Evolutionary conservation across 2,113 vertebrate species (phyloP), one percentile per base, ranked within the genome.

Genomic region (Bos javanicus): DNA sequence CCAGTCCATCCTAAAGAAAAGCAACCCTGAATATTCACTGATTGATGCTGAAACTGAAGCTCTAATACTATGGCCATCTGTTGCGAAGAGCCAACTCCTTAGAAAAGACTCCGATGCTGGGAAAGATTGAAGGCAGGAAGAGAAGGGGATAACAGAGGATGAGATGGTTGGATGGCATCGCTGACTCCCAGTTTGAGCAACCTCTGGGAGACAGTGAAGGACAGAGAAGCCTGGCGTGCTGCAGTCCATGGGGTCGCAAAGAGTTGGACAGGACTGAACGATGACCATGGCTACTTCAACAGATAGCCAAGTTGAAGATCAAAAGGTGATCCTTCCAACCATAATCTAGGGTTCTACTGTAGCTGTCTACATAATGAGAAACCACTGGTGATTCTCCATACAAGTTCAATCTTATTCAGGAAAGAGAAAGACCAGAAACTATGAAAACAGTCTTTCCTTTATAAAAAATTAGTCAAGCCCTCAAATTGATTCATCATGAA

Each of bases 401-500:
- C 3, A 81, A 76, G 10, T 59, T 12, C 28, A 76, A 81, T 71
- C 10, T 85, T 91, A 87, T 30, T 80, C 11, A 62, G 56, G 30
- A 95, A 97, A 89, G 25, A 89, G 78, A 92, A 93, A 90, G 33
- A 25, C 43, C 5, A 67, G 19, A n/a, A 96, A 81, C 46, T 60
- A 52, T 43, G 46, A 95, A 83, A 86, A 33, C 33, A 87, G 92
- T 88, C 36, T 95, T 93, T 90, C 57, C 87, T 95, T 95, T 52
- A 54, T 50, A 83, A 97, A 93, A 62, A 95, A 85, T 82, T 43
- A 86, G 33, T 46, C 33, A 90, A 52, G 28, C 7, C 3, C 71
- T 67, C 28, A 93, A 93, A 82, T 43, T 94, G 28, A 95, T 23
- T 86, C 57, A 95, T 94, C 52, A 95, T 93, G 62, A 91, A 93